Percentiles rank a stretch among this genome's conserved stretches.
These are phyloP conservation scores for Lathronympha strigana DNA, from an alignment of 2,888 invertebrate species.

Conservation along the genomic window DNA sequence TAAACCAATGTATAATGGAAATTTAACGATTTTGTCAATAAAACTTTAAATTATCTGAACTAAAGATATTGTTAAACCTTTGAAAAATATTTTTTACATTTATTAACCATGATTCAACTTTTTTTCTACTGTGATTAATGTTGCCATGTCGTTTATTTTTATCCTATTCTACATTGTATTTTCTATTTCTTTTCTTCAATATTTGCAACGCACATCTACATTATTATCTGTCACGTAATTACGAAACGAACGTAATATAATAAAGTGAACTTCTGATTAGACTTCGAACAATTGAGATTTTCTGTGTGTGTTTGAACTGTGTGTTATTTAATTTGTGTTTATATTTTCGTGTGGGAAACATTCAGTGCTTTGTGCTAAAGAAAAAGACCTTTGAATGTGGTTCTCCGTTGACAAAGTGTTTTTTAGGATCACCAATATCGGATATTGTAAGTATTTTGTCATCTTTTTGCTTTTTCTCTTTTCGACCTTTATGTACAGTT, in stretches of 20 bases:
- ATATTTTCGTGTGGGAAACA: constrained; percentile 22
- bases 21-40: neutral
- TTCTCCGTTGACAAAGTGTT: constrained; percentile 32
- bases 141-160: constrained; percentile 36
- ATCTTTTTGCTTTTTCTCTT: neutral
- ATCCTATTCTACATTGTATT: constrained; percentile 10
- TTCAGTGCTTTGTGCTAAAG: constrained; percentile 29
- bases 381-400: constrained; percentile 41
- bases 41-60: neutral
- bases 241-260: constrained; percentile 22
- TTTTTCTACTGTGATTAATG: neutral
- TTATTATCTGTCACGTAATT: constrained; percentile 38
- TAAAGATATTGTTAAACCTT: neutral
- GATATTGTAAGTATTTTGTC: constrained; percentile 35
- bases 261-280: constrained; percentile 31
- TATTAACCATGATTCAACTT: neutral
- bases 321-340: constrained; percentile 13
- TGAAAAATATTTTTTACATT: neutral
- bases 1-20: neutral
- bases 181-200: neutral
- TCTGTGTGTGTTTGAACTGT: constrained; percentile 18
- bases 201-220: constrained; percentile 9
- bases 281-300: constrained; percentile 23
- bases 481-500: neutral
- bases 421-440: constrained; percentile 27